phyloP scores from a whole-genome alignment of 2,797 vertebrate species.

The Pangasius sanitwongsei region DNA sequence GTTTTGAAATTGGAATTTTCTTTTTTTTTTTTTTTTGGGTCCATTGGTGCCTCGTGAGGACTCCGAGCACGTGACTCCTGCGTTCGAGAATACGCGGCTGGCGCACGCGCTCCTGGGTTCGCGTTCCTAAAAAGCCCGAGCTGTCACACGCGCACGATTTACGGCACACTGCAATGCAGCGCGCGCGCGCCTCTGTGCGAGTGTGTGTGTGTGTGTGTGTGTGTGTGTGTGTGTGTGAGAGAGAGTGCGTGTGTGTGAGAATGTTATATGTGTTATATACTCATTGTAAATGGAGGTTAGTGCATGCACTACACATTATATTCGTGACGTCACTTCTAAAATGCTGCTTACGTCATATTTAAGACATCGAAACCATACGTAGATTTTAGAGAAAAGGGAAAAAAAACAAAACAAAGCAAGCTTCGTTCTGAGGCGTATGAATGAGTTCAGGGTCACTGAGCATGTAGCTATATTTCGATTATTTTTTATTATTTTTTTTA shows the following conservation, averaged over 20 bases:
- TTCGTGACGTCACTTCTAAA: not conserved
- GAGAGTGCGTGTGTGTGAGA: no score
- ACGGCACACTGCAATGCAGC: not conserved
- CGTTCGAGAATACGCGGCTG: not conserved
- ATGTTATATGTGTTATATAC: no score
- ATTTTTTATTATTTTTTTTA: no score
- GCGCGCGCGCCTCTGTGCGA: not conserved
- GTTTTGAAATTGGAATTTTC: not conserved
- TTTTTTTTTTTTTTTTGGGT: no score
- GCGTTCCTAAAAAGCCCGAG: not conserved
- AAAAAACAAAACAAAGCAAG: no score
- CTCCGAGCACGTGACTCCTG: not conserved
- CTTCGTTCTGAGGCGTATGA: no score
- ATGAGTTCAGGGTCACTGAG: not conserved
- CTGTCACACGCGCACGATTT: constrained; percentile 21
- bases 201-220: no score
- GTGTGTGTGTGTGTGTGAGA: no score
- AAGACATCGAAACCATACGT: no score
- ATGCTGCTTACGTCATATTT: not conserved
- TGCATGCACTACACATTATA: no score
- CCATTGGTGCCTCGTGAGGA: not conserved
- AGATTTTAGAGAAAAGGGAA: no score
- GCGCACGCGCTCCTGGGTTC: not conserved
- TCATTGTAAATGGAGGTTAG: not conserved
- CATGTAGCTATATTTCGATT: not conserved